Percentiles rank a stretch among this genome's conserved stretches.
These are phyloP conservation scores for Alcis repandata DNA, from an alignment of 2,888 invertebrate species.

Conservation along the genomic window DNA sequence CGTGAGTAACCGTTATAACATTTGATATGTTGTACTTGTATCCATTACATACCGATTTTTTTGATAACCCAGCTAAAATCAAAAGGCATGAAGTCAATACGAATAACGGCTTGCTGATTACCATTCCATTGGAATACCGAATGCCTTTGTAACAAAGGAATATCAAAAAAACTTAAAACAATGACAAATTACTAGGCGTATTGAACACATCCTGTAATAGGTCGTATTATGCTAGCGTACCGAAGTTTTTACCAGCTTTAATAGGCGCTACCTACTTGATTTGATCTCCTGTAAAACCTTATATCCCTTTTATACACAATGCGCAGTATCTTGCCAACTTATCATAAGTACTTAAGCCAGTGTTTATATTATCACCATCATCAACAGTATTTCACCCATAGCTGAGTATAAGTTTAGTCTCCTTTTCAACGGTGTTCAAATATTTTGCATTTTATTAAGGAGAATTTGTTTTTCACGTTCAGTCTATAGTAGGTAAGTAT, in stretches of 20 bases:
- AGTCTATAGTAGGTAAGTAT: too few species aligned
- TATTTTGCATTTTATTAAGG: too few species aligned
- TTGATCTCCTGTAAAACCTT: constrained; percentile 5
- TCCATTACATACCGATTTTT: background rate
- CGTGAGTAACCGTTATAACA: too few species aligned
- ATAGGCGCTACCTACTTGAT: constrained; percentile 4
- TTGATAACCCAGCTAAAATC: constrained; percentile 21
- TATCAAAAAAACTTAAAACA: constrained; percentile 63
- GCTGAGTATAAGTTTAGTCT: too few species aligned
- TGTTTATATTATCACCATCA: too few species aligned
- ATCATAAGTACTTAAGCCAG: too few species aligned
- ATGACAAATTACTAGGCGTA: constrained; percentile 59
- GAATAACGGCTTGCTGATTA: constrained; percentile 62
- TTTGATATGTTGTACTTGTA: too few species aligned
- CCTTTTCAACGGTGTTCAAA: too few species aligned
- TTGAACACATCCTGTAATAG: constrained; percentile 48
- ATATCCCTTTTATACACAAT: background rate
- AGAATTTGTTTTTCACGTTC: too few species aligned
- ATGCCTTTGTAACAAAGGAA: constrained; percentile 58
- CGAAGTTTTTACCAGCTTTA: constrained; percentile 32
- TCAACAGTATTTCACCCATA: too few species aligned
- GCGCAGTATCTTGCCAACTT: background rate
- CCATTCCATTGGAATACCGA: constrained; percentile 61
- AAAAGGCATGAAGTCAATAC: constrained; percentile 39
- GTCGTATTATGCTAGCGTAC: constrained; percentile 23